phyloP scores from a whole-genome alignment of 2,888 invertebrate species.

The Vesta saturnalis region DNA sequence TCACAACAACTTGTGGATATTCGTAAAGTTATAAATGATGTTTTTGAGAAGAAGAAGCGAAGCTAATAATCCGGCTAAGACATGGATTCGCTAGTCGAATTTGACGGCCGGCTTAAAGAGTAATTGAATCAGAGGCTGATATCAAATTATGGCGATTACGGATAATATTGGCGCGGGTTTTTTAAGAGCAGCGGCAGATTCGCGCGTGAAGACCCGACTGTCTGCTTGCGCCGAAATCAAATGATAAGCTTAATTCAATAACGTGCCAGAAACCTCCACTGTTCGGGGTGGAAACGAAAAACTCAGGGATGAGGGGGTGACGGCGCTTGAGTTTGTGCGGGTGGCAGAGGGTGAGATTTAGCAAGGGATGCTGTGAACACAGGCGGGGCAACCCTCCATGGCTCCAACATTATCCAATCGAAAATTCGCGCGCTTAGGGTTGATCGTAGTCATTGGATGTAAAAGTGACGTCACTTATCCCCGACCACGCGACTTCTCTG shows the following conservation, averaged over 20 bases:
- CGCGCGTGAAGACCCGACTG: conserved; percentile 62
- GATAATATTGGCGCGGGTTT: conserved; percentile 60
- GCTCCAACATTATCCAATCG: conserved; percentile 47
- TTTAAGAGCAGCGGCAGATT: conserved; percentile 55
- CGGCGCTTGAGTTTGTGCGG: conserved; percentile 41
- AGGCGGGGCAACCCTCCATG: conserved; percentile 54
- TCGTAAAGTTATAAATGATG: conserved; percentile 31
- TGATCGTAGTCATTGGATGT: conserved; percentile 44
- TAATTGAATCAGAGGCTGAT: conserved; percentile 62
- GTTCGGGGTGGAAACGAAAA: conserved; percentile 60
- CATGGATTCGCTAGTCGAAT: conserved; percentile 47
- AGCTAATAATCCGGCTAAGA: conserved; percentile 44
- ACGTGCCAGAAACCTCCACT: conserved; percentile 63
- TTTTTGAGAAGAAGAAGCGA: conserved; percentile 36
- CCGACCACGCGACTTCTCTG: conserved; percentile 47
- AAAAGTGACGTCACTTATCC: conserved; percentile 55
- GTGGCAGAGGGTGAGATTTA: conserved; percentile 49
- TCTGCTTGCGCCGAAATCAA: conserved; percentile 67
- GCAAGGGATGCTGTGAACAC: conserved; percentile 51
- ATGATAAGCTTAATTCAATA: conserved; percentile 86
- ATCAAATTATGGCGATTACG: conserved; percentile 64
- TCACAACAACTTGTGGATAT: conserved; percentile 43
- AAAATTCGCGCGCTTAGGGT: conserved; percentile 47
- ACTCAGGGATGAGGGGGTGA: conserved; percentile 35
- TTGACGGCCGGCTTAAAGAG: conserved; percentile 47